A percentile compares a stretch with the other conserved stretches of the same genome.
phyloP scores from a whole-genome alignment of 2,888 invertebrate genomes.

The Sisyra terminalis region DNA sequence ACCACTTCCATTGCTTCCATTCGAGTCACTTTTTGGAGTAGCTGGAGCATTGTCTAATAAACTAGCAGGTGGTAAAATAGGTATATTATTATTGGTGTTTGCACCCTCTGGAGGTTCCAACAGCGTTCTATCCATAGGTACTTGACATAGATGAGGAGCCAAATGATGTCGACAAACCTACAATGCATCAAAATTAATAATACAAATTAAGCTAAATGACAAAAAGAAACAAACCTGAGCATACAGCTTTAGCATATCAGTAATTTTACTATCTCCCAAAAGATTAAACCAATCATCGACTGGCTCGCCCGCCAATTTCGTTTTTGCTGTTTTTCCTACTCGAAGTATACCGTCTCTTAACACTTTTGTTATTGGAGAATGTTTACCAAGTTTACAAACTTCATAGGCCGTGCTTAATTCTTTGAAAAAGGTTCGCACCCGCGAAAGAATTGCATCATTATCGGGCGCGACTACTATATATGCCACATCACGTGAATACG shows the following conservation, averaged over 20 bases:
- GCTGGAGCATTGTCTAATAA: constrained; percentile 30
- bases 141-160: constrained; percentile 57
- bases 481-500: constrained; percentile 85
- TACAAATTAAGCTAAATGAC: constrained; percentile 2
- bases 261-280: constrained; percentile 63
- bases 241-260: constrained; percentile 73
- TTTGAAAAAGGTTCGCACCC: constrained; percentile 75
- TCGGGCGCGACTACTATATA: constrained; percentile 93
- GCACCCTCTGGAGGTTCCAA: constrained; percentile 43
- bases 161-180: constrained; percentile 55
- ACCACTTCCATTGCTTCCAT: too few species aligned
- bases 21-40: constrained; percentile 32
- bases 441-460: constrained; percentile 62
- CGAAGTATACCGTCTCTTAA: constrained; percentile 77
- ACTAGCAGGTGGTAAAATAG: constrained; percentile 21
- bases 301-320: constrained; percentile 41
- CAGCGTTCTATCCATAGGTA: constrained; percentile 56
- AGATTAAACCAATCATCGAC: constrained; percentile 82
- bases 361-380: constrained; percentile 73
- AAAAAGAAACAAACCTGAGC: constrained; percentile 39
- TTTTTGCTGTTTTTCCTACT: constrained; percentile 50
- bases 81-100: constrained; percentile 32
- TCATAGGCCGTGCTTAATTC: constrained; percentile 90
- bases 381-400: constrained; percentile 83
- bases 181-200: constrained; percentile 1